phyloP scores from a whole-genome alignment of 2,888 invertebrate species.

The Hirtodrosophila alboralis region DNA sequence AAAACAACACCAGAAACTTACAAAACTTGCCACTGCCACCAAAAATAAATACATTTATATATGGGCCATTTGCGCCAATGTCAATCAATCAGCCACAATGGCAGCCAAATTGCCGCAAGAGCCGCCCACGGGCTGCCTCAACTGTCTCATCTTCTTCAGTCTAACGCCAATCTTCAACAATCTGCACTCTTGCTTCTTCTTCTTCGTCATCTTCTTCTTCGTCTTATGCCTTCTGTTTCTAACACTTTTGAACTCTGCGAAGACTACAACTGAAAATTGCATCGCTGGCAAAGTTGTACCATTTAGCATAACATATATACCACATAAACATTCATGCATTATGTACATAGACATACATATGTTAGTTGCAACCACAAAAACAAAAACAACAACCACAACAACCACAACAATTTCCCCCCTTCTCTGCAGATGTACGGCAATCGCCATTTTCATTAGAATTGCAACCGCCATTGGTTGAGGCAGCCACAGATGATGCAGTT shows the following conservation, averaged over 20 bases:
- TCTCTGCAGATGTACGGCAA: constrained; percentile 82
- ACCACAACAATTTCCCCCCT: constrained; percentile 52
- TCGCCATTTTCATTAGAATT: constrained; percentile 83
- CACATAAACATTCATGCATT: constrained; percentile 4
- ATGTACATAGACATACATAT: constrained; percentile 9
- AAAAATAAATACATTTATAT: constrained; percentile 27
- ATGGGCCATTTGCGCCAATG: constrained; percentile 73
- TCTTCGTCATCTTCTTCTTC: constrained; percentile 19
- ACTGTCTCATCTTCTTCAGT: constrained; percentile 46
- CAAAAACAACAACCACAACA: too few species aligned
- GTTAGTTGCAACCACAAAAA: constrained; percentile 29
- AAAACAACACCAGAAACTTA: constrained; percentile 25
- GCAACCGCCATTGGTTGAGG: constrained; percentile 79
- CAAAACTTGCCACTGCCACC: constrained; percentile 7
- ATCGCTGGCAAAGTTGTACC: constrained; percentile 6
- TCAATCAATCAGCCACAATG: constrained; percentile 74
- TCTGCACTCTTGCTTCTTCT: constrained; percentile 15
- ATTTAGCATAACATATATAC: constrained; percentile 7
- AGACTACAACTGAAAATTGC: constrained; percentile 37
- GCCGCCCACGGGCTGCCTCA: constrained; percentile 47
- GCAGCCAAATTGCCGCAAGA: constrained; percentile 69
- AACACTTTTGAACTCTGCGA: constrained; percentile 37
- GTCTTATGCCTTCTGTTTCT: constrained; percentile 32
- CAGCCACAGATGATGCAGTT: constrained; percentile 37
- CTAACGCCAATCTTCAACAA: constrained; percentile 2